A percentile compares a stretch with the other conserved stretches of the same genome.
Conservation (phyloP, 2,797 vertebrate genomes). For the Nannoperca australis region DNA sequence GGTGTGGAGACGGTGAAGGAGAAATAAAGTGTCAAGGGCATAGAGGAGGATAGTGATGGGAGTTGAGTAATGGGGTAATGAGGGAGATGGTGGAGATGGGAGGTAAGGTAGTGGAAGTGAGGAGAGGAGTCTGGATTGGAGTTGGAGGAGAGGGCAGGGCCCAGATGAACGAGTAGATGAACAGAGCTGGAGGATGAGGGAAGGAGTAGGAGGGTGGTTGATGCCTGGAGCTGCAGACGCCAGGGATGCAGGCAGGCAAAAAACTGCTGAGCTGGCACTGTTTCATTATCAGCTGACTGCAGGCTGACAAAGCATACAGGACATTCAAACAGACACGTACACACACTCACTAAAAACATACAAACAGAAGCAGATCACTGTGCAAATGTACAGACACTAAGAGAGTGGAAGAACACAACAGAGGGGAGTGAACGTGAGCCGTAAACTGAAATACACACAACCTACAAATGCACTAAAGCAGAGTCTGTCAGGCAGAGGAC, state of each 20-base stretch:
- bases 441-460: conserved; percentile 33
- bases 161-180: conserved; percentile 39
- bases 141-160: neutral
- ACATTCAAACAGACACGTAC: conserved; percentile 26
- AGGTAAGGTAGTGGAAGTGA: neutral
- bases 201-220: conserved; percentile 10
- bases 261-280: conserved; percentile 79
- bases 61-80: conserved; percentile 17
- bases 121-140: conserved; percentile 1
- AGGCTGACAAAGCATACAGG: conserved; percentile 75
- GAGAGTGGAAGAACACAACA: conserved; percentile 29
- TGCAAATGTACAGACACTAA: conserved; percentile 42
- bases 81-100: neutral
- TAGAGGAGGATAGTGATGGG: conserved; percentile 4
- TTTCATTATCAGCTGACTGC: conserved; percentile 82
- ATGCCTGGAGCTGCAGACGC: conserved; percentile 53
- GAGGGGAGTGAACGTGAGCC: conserved; percentile 17
- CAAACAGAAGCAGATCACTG: conserved; percentile 50
- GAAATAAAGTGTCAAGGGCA: conserved; percentile 38
- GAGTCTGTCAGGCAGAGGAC: conserved; percentile 24
- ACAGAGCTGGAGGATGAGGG: conserved; percentile 9
- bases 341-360: conserved; percentile 29
- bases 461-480: conserved; percentile 26
- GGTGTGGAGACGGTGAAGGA: conserved; percentile 19
- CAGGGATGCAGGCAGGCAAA: conserved; percentile 34